Conservation (phyloP, 1,140 invertebrate species). For the Drosophila biarmipes region DNA sequence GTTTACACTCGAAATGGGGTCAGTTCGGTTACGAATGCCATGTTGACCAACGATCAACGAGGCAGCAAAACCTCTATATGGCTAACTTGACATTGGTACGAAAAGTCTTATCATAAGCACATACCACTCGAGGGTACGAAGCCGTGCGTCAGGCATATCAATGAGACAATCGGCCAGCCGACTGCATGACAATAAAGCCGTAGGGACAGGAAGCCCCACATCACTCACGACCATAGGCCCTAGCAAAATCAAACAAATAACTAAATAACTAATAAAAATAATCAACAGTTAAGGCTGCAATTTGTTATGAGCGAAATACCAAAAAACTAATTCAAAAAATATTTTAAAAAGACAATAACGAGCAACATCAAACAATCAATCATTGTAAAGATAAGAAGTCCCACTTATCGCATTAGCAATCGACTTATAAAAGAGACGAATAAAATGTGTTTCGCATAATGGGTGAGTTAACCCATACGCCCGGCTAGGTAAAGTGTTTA, state of each 20-base stretch:
- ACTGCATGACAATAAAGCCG: conserved; percentile 43
- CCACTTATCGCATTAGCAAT: too few species aligned
- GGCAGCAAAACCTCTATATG: conserved; percentile 55
- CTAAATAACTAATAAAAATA: not conserved
- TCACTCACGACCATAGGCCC: conserved; percentile 12
- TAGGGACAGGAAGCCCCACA: conserved; percentile 9
- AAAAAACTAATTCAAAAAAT: not conserved
- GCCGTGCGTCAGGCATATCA: conserved; percentile 71
- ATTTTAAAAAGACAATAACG: not conserved
- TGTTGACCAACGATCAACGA: conserved; percentile 54
- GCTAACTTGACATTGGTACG: conserved; percentile 76
- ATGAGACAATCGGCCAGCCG: conserved; percentile 58
- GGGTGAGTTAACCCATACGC: not conserved
- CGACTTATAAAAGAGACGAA: too few species aligned
- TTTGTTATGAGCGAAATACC: not conserved
- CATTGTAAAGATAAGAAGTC: too few species aligned
- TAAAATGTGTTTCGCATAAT: not conserved
- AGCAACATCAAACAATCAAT: not conserved
- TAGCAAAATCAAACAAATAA: not conserved
- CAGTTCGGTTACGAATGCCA: conserved; percentile 42
- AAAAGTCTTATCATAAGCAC: conserved; percentile 61
- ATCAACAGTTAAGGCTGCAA: not conserved
- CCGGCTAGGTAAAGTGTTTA: not conserved
- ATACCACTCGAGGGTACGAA: conserved; percentile 26
- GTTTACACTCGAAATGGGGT: conserved; percentile 54